These are phyloP conservation scores for Arenaria interpres DNA, from an alignment of 2,113 vertebrate genomes.

Conservation along the genomic window DNA sequence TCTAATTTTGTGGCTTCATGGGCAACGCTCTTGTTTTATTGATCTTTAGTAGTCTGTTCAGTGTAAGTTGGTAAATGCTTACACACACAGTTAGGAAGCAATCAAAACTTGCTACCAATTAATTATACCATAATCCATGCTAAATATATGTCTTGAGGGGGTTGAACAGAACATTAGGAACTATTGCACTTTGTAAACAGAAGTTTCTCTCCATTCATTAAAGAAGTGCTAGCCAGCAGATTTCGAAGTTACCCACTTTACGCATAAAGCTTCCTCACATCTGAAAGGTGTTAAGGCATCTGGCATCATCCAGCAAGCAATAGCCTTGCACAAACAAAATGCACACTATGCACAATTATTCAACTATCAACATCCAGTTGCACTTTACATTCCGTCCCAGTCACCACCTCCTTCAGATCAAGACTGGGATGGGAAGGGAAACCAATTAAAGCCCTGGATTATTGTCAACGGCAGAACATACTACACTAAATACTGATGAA, in stretches of 20 bases:
- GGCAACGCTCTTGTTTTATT: background rate
- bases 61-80: background rate
- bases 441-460: background rate
- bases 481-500: background rate
- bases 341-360: background rate
- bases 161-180: background rate
- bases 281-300: background rate
- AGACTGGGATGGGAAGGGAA: background rate
- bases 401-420: background rate
- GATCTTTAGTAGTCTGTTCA: background rate
- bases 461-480: background rate
- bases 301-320: background rate
- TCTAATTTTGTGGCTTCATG: background rate
- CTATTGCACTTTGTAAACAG: background rate
- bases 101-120: background rate
- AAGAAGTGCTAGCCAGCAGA: background rate
- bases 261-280: background rate
- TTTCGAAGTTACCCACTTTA: background rate
- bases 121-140: background rate
- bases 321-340: background rate
- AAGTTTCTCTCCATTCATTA: background rate
- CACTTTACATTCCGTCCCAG: background rate
- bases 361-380: background rate
- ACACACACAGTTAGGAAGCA: background rate
- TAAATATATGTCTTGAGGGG: background rate